Conservation (phyloP, 1,140 invertebrate species). For the Eufriesea mexicana region DNA sequence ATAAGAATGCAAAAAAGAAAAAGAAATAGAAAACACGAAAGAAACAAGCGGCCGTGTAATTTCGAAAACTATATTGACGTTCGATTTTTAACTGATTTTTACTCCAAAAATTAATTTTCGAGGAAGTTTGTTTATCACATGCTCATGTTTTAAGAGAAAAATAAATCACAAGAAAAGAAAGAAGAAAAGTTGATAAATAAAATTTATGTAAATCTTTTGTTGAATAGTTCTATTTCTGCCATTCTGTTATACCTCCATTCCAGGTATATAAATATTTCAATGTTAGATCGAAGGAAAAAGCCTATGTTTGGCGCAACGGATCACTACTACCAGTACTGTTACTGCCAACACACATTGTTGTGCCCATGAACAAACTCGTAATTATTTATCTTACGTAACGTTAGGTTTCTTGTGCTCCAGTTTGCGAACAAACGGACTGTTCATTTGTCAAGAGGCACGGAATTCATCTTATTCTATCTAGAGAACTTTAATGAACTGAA, state of each 20-base stretch:
- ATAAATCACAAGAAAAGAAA: not conserved
- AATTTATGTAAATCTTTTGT: constrained; percentile 4
- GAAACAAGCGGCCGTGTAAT: not conserved
- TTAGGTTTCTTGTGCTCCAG: constrained; percentile 27
- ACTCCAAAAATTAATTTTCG: no score
- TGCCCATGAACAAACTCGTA: constrained; percentile 20
- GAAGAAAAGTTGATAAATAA: not conserved
- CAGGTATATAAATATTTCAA: constrained; percentile 35
- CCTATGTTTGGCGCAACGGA: constrained; percentile 9
- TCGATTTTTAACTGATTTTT: not conserved
- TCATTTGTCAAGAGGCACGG: constrained; percentile 17
- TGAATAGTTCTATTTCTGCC: not conserved
- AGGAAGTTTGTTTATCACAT: not conserved
- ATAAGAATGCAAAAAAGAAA: not conserved
- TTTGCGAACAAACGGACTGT: constrained; percentile 35
- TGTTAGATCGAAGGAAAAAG: constrained; percentile 12
- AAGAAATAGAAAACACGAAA: not conserved
- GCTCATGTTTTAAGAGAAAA: not conserved
- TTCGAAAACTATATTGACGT: no score
- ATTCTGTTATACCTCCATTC: constrained; percentile 12
- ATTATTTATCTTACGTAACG: constrained; percentile 48
- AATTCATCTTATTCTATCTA: constrained; percentile 3
- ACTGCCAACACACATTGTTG: not conserved
- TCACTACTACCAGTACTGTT: not conserved
- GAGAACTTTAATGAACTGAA: constrained; percentile 1